These are phyloP conservation scores for Hoplostethus mediterraneus DNA, from an alignment of 2,797 vertebrate genomes.

Conservation along the genomic window DNA sequence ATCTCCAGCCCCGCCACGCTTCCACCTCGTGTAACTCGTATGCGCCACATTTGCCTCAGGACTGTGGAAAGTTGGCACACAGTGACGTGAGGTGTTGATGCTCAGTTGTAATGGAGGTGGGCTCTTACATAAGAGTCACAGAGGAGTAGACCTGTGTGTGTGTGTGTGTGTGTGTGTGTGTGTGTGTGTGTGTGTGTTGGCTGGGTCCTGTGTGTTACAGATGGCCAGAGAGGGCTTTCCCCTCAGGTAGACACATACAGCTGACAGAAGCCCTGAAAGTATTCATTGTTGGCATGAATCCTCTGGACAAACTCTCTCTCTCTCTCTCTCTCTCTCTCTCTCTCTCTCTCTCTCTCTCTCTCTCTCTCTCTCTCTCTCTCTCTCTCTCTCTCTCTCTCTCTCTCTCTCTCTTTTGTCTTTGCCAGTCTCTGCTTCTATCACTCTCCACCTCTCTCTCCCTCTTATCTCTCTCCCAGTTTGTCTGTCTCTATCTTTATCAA, in stretches of 20 bases:
- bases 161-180: background rate
- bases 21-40: too few relatives aligned
- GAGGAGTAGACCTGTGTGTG: background rate
- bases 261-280: slow-evolving; percentile 12
- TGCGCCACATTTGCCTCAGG: too few relatives aligned
- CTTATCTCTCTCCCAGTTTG: too few relatives aligned
- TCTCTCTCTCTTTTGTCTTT: background rate
- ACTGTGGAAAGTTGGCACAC: background rate
- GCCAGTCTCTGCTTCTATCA: slow-evolving; percentile 5
- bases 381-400: background rate
- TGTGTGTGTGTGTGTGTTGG: background rate
- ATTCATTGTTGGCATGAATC: background rate
- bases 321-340: background rate
- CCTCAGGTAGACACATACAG: slow-evolving; percentile 25
- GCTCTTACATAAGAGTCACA: background rate
- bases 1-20: too few relatives aligned
- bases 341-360: background rate
- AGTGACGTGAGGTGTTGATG: background rate
- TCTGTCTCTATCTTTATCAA: too few relatives aligned
- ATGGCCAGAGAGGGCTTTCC: slow-evolving; percentile 14
- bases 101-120: background rate
- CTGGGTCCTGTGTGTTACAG: background rate
- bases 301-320: background rate
- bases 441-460: background rate
- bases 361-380: too few relatives aligned